phyloP scores from a whole-genome alignment of 1,140 invertebrate species.

The Drosophila prosaltans region DNA sequence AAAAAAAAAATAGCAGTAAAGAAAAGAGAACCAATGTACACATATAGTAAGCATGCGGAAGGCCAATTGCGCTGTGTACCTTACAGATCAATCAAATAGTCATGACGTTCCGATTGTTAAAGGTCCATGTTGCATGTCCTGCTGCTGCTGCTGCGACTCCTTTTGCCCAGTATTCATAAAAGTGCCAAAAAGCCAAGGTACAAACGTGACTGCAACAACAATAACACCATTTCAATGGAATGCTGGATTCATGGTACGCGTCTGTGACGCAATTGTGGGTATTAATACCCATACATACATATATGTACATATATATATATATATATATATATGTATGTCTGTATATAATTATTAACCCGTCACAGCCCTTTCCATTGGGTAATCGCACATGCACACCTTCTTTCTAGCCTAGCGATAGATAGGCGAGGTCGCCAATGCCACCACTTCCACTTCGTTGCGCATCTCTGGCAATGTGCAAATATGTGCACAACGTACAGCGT shows the following conservation, averaged over 20 bases:
- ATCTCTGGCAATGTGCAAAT: slow-evolving; percentile 73
- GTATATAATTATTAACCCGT: not conserved
- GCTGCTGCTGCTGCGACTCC: not conserved
- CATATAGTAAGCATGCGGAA: slow-evolving; percentile 35
- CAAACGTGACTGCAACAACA: slow-evolving; percentile 54
- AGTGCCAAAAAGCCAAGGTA: slow-evolving; percentile 46
- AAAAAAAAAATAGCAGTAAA: slow-evolving; percentile 1
- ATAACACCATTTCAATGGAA: slow-evolving; percentile 13
- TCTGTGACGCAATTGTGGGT: slow-evolving; percentile 69
- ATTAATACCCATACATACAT: slow-evolving; percentile 23
- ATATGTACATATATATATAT: too few relatives aligned
- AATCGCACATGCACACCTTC: slow-evolving; percentile 53
- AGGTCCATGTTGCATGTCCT: not conserved
- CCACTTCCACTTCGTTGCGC: slow-evolving; percentile 63
- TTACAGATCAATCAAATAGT: slow-evolving; percentile 82
- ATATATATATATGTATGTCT: not conserved
- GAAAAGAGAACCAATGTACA: slow-evolving; percentile 13
- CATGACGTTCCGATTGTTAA: slow-evolving; percentile 51
- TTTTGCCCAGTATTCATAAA: slow-evolving; percentile 57
- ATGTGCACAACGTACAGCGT: slow-evolving; percentile 59
- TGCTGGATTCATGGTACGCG: slow-evolving; percentile 34
- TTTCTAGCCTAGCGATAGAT: slow-evolving; percentile 44
- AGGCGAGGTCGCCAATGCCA: slow-evolving; percentile 57
- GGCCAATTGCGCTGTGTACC: slow-evolving; percentile 77
- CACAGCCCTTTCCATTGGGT: slow-evolving; percentile 36